A percentile compares a stretch with the other conserved stretches of the same genome.
phyloP scores from a whole-genome alignment of 2,888 invertebrate genomes.

The Morpho helenor region DNA sequence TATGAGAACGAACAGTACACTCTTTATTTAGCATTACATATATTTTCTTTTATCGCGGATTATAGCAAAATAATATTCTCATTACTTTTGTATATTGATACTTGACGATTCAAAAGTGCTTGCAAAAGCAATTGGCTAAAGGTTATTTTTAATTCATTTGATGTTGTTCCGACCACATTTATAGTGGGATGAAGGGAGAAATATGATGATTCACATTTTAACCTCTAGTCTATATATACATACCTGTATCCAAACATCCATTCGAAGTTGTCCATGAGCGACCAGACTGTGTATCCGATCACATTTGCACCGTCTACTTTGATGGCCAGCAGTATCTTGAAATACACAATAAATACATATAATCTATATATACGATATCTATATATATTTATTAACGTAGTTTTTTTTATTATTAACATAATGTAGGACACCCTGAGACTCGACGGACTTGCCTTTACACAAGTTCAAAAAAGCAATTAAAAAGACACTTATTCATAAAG shows the following conservation, averaged over 20 bases:
- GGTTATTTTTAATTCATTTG: no score
- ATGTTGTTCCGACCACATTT: no score
- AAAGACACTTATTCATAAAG: background rate
- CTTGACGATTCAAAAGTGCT: no score
- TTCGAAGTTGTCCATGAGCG: constrained; percentile 87
- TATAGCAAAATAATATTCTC: no score
- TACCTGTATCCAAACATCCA: constrained; percentile 84
- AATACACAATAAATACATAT: background rate
- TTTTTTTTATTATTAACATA: background rate
- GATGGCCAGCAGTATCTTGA: constrained; percentile 41
- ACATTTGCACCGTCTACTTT: constrained; percentile 76
- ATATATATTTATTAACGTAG: background rate
- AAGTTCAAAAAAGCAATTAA: background rate
- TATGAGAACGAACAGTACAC: no score
- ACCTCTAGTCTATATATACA: constrained; percentile 37
- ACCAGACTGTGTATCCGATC: constrained; percentile 85
- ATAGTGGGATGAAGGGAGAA: no score
- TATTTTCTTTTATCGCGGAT: no score
- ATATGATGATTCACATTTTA: no score
- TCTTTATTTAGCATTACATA: no score
- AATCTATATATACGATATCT: background rate
- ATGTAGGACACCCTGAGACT: no score
- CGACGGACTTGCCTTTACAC: background rate
- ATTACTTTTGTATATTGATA: no score
- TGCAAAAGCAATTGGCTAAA: no score